A percentile compares a stretch with the other conserved stretches of the same genome.
phyloP scores from a whole-genome alignment of 92 coral and sea anemone genomes.

The Siderastrea siderea region DNA sequence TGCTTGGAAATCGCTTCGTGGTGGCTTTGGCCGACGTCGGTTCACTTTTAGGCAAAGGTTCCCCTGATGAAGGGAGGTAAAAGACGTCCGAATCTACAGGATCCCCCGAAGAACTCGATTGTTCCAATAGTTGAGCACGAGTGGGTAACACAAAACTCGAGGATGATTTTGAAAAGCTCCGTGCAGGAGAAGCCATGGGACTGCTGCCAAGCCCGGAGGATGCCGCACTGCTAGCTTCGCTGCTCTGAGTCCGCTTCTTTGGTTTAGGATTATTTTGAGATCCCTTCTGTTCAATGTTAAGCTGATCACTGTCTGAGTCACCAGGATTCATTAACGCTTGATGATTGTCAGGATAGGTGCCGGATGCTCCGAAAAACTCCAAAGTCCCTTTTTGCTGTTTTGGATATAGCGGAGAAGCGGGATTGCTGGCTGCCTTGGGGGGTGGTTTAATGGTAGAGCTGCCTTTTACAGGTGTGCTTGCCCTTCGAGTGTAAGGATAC shows the following conservation, averaged over 20 bases:
- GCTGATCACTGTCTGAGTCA: background rate
- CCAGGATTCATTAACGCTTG: background rate
- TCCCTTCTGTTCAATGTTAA: background rate
- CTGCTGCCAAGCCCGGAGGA: constrained; percentile 31
- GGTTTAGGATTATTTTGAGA: background rate
- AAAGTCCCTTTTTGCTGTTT: background rate
- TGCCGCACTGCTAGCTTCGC: background rate
- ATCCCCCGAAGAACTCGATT: background rate
- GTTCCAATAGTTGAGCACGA: background rate
- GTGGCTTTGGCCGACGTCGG: background rate
- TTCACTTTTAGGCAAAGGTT: background rate
- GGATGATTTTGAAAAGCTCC: constrained; percentile 1
- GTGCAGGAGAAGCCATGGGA: constrained; percentile 5
- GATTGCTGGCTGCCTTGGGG: constrained; percentile 36
- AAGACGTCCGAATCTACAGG: constrained; percentile 28
- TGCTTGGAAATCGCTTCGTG: constrained; percentile 44
- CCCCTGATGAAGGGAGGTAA: background rate
- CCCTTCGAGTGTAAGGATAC: constrained; percentile 38
- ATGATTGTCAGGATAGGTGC: background rate
- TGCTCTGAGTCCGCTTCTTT: background rate
- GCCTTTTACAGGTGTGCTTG: constrained; percentile 31
- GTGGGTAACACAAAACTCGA: background rate
- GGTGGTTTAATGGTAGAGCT: constrained; percentile 26
- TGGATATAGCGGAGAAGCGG: constrained; percentile 16
- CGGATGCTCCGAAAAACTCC: constrained; percentile 9